Evolutionary conservation across 2,113 vertebrate species (phyloP).

Genomic region (Halichoerus grypus): DNA sequence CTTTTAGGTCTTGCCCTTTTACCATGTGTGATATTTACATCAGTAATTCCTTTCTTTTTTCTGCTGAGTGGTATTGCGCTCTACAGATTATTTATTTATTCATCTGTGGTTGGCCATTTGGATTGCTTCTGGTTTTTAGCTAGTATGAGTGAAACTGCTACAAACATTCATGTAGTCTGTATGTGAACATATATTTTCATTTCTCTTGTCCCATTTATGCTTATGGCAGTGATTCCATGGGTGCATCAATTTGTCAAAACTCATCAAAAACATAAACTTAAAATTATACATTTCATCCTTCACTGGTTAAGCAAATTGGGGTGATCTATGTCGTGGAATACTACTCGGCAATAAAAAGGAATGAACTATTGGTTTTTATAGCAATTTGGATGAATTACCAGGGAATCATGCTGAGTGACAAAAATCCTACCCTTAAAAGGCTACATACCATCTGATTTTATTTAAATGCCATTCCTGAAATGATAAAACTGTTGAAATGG

Average conservation of each 20-base stretch:
- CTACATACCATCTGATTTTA: neutral
- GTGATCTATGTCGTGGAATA: neutral
- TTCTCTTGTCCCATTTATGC: neutral
- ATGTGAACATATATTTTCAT: neutral
- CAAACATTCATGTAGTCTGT: neutral
- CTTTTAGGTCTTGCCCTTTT: neutral
- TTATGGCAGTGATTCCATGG: neutral
- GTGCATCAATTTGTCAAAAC: neutral
- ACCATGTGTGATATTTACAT: neutral
- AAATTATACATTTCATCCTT: neutral
- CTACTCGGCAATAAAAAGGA: neutral
- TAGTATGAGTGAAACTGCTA: neutral
- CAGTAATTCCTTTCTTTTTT: neutral
- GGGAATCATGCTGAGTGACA: neutral
- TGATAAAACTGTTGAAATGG: neutral
- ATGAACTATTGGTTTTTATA: neutral
- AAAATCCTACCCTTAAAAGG: neutral
- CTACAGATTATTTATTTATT: neutral
- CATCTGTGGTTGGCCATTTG: neutral
- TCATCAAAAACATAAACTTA: constrained; percentile 12
- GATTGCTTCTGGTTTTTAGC: neutral
- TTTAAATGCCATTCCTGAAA: neutral
- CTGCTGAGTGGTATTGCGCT: neutral
- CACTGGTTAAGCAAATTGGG: neutral
- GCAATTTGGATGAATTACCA: neutral